Base-by-base conservation (phyloP, 1,140 invertebrate species). In the Melipona quadrifasciata region DNA sequence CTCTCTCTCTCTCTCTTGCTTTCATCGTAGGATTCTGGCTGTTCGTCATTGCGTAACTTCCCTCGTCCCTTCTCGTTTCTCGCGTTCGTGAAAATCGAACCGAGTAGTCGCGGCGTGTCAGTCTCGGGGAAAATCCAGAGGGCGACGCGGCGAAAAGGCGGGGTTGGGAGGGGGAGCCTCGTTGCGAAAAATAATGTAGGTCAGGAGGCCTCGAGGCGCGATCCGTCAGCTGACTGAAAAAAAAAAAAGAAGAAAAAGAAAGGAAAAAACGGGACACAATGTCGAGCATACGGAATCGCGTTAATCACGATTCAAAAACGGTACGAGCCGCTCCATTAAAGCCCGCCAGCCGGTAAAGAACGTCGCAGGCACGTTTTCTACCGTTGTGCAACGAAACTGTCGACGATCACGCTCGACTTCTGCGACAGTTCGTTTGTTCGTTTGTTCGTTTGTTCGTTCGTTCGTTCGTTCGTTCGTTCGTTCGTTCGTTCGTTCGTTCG, bases 181-280 rank as follows among this genome's bases (percentile, higher is more conserved):
- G 64, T 83, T 83, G 81, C 74, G 81, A 83, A 83, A 83, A 83
- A 83, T 78, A 77, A 83, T 83, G 81, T 83, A 58, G 81, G 81
- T 83, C 81, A 78, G 53, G 64, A 21, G 74, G 39, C 34, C 64
- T 55, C 73, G 53, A 57, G 71, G 47, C 47, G 57, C 58, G 71
- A 75, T 39, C 19, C 53, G 27, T 84, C 82, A 55, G 65, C 27
- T 53, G 82, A 24, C 47, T 24, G 55, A 71, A n/a, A 61, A 76
- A 39, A 8, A 39, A 39, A 8, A 6, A 47, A 47, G 8, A 47
- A 47, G 8, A 8, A 47, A 47, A 47, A 47, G 39, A 47, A 47
- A 8, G 6, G 8, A 47, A 47, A 47, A 65, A 80, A 80, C 51
- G 74, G 80, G 53, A n/a, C 53, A 72, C 24, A 80, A 84, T 72